These are phyloP conservation scores for Probosciger aterrimus DNA, from an alignment of 2,113 vertebrate species.

Conservation along the genomic window DNA sequence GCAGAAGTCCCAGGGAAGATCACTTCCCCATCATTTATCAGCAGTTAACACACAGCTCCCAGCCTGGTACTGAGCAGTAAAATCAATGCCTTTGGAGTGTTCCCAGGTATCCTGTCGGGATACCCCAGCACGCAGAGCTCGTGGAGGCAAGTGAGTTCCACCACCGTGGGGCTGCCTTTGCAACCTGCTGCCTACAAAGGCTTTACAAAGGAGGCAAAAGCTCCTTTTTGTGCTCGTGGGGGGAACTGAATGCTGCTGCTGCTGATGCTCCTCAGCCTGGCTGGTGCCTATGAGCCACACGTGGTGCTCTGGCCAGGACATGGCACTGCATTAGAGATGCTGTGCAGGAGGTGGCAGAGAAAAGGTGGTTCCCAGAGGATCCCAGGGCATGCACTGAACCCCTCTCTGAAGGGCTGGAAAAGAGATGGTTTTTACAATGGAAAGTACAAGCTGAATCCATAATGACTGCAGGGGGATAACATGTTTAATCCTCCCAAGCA, in stretches of 20 bases:
- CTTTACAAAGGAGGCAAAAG: neutral
- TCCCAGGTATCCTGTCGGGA: neutral
- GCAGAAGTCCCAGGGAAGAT: neutral
- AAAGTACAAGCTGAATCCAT: neutral
- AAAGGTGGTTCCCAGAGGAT: neutral
- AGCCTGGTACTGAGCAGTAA: neutral
- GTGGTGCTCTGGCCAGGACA: neutral
- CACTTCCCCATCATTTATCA: neutral
- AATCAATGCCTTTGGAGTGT: accelerated
- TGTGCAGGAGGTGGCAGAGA: neutral
- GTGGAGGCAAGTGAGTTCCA: no score
- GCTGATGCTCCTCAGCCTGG: neutral
- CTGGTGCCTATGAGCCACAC: accelerated
- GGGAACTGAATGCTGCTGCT: neutral
- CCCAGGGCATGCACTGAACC: neutral
- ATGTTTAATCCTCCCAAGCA: constrained; percentile 28
- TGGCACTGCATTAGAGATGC: neutral
- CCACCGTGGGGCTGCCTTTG: neutral
- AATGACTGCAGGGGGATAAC: constrained; percentile 28
- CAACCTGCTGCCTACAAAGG: neutral
- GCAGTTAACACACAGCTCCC: neutral
- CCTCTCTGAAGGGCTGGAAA: neutral
- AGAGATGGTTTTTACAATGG: neutral
- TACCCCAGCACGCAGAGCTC: neutral
- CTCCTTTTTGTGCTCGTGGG: neutral